Evolutionary conservation across 2,888 invertebrate species (phyloP), one percentile per base, ranked within the genome.

Genomic region (Cheilosia variabilis): DNA sequence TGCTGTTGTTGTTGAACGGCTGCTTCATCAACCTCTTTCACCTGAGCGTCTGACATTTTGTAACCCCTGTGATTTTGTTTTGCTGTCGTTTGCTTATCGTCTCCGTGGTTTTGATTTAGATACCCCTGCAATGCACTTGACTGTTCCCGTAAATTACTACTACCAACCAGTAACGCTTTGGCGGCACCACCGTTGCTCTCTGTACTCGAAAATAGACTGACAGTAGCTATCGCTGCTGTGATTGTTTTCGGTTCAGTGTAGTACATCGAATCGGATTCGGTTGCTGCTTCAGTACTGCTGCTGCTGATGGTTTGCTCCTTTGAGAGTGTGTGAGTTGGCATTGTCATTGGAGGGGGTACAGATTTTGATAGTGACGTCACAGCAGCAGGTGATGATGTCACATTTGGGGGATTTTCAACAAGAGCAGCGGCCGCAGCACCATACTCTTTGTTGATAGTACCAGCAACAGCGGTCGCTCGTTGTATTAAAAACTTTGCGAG

Each of bases 301-400:
- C 63, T 55, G 34, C 57, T 66, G 82, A 43, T 31, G 78, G 68
- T 88, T 88, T 34, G 88, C 86, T 37, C 90, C 83, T 89, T 87
- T 90, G 90, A 72, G 90, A 90, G 69, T 89, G 91, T 78, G 89
- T 90, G 87, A 41, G 87, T 69, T 88, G 69, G 10, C 87, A 87
- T 87, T 88, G 41, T 79, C 77, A 55, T 77, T 87, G 41, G 63
- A 17, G 73, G 65, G 87, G 83, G 77, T 86, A 86, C 41, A 88
- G 88, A 88, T 82, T 88, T 81, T 86, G 87, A 87, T 53, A 87
- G 47, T 88, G 88, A 87, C 84, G 89, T 87, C 88, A 88, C 81
- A 86, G 77, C n/a, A 65, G 69, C 63, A 65, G 81, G 27, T 84
- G 84, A 57, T 80, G 58, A 75, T 81, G 68, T 55, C 78, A 78